phyloP scores from a whole-genome alignment of 1,140 invertebrate species.

The Ceratina calcarata region DNA sequence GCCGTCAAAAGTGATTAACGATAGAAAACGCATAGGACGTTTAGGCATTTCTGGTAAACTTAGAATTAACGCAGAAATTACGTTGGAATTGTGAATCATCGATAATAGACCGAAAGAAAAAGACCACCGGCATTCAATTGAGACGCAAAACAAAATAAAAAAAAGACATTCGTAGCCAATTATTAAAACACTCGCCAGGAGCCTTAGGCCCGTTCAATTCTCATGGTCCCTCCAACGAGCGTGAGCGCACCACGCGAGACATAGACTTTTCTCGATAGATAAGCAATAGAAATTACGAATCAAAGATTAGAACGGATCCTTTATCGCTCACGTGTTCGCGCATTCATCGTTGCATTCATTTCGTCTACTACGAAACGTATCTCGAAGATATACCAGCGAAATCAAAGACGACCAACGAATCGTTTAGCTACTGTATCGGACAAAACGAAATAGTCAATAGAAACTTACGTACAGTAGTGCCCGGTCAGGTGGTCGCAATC shows the following conservation, averaged over 20 bases:
- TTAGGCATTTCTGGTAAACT: slow-evolving; percentile 46
- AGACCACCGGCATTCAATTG: slow-evolving; percentile 33
- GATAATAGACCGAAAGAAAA: slow-evolving; percentile 36
- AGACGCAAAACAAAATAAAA: slow-evolving; percentile 21
- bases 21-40: slow-evolving; percentile 23
- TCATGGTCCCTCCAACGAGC: slow-evolving; percentile 73
- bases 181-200: slow-evolving; percentile 72
- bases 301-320: slow-evolving; percentile 52
- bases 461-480: too few species aligned
- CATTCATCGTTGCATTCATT: slow-evolving; percentile 48
- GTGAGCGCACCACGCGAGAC: slow-evolving; percentile 33
- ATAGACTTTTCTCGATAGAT: slow-evolving; percentile 52
- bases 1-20: not conserved
- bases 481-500: too few species aligned
- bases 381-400: slow-evolving; percentile 11
- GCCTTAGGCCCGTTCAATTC: slow-evolving; percentile 69
- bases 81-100: slow-evolving; percentile 42
- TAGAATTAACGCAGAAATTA: slow-evolving; percentile 44
- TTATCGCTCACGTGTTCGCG: slow-evolving; percentile 51
- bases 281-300: slow-evolving; percentile 53
- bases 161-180: slow-evolving; percentile 63
- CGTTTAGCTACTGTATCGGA: slow-evolving; percentile 5
- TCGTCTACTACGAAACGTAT: slow-evolving; percentile 8
- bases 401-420: slow-evolving; percentile 11
- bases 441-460: slow-evolving; percentile 1